Evolutionary conservation across 2,888 invertebrate species (phyloP), one percentile per base, ranked within the genome.

Genomic region (Cloeon dipterum): DNA sequence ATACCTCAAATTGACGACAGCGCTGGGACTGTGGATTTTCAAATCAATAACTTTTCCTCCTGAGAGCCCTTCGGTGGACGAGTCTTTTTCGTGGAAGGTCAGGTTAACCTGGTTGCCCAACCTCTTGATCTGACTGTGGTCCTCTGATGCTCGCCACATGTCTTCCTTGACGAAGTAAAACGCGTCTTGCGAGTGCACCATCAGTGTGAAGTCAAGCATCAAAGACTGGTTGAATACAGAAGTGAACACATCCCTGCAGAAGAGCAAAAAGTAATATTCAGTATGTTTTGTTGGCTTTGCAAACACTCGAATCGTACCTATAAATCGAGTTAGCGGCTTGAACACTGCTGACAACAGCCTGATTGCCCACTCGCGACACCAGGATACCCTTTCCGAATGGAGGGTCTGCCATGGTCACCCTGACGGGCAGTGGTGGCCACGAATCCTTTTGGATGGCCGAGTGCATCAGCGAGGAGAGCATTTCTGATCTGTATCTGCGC

Each of bases 161-260:
- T 85, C 82, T 51, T 86, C 85, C 52, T 89, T 89, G 14, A 88
- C 83, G 53, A 89, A 89, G 58, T 82, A 86, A 61, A 89, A 88
- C 10, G 83, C 79, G 52, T 89, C 88, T 53, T 86, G 86, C 45
- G 76, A 81, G 55, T 86, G 85, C 20, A 85, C 76, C 36, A 85
- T 74, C 52, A 83, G 78, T 10, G 82, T 81, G 57, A 86, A 83
- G 25, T 85, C 83, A 47, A 89, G 60, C 48, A 88, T 65, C 54
- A 76, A 77, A 1, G 85, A 83, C 46, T 85, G 71, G 56, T 88
- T 88, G 56, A 89, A 85, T 4, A 89, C 86, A 1, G 85, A 82
- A 3, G 86, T 88, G 53, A 88, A 85, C 3, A 89, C 88, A 55
- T 89, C 88, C 21, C 79, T 66, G n/a, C n/a, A n/a, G n/a, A n/a